phyloP scores from a whole-genome alignment of 2,113 vertebrate species.

The Gymnorhina tibicen region DNA sequence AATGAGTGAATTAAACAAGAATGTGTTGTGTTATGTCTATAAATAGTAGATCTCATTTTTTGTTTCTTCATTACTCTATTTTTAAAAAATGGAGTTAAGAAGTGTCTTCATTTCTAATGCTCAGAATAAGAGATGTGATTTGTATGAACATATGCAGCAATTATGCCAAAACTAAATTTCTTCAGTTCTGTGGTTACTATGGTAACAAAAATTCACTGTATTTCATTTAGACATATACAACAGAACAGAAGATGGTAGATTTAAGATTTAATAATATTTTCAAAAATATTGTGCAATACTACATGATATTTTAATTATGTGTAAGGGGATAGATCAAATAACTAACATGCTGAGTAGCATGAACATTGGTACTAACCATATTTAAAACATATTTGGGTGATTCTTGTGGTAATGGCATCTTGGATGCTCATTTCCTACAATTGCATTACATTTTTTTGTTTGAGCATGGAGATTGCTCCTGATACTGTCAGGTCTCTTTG shows the following conservation, averaged over 20 bases:
- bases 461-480: not conserved
- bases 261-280: slow-evolving; percentile 31
- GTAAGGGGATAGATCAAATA: not conserved
- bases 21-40: not conserved
- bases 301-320: slow-evolving; percentile 16
- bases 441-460: not conserved
- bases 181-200: slow-evolving; percentile 58
- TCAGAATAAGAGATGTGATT: slow-evolving; percentile 54
- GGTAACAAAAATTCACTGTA: slow-evolving; percentile 54
- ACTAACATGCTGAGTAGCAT: not conserved
- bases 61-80: slow-evolving; percentile 26
- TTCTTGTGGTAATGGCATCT: not conserved
- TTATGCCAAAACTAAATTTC: slow-evolving; percentile 65
- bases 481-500: not conserved
- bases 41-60: not conserved
- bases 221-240: slow-evolving; percentile 52
- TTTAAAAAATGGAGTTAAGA: slow-evolving; percentile 34
- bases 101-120: slow-evolving; percentile 28
- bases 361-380: not conserved
- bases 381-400: not conserved
- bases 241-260: not conserved
- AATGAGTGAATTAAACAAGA: not conserved
- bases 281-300: not conserved
- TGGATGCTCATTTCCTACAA: not conserved
- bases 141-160: slow-evolving; percentile 60